Percentiles rank a stretch among this genome's conserved stretches.
These are phyloP conservation scores for Malaclemys terrapin DNA, from an alignment of 2,113 vertebrate species.

Conservation along the genomic window DNA sequence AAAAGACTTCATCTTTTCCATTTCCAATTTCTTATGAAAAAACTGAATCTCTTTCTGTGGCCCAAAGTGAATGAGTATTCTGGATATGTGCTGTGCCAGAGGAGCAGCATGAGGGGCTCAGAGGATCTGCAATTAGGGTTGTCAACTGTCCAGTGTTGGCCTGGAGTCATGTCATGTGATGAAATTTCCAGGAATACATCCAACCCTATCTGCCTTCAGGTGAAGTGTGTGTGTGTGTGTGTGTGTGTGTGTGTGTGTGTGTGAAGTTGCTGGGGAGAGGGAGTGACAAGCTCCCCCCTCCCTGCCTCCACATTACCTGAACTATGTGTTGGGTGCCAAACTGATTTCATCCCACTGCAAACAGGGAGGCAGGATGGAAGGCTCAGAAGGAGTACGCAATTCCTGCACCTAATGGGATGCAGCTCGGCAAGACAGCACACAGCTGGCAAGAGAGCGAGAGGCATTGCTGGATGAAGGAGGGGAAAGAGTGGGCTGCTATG, in stretches of 20 bases:
- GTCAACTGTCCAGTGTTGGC: too few species aligned
- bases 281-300: neutral
- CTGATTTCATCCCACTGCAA: neutral
- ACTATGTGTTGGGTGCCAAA: neutral
- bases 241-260: neutral
- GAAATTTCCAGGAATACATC: too few species aligned
- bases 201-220: neutral
- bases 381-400: neutral
- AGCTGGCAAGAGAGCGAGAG: neutral
- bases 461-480: accelerated
- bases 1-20: neutral
- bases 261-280: neutral
- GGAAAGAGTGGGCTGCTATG: neutral
- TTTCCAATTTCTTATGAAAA: neutral
- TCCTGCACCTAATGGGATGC: neutral
- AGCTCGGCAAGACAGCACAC: neutral
- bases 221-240: neutral
- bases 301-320: neutral
- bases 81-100: accelerated
- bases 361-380: neutral
- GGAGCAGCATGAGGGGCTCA: neutral
- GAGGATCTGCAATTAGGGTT: neutral
- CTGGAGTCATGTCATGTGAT: too few species aligned
- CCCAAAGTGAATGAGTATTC: neutral
- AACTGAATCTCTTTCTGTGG: neutral